phyloP scores from a whole-genome alignment of 1,140 invertebrate genomes.

The Cryptotermes secundus region DNA sequence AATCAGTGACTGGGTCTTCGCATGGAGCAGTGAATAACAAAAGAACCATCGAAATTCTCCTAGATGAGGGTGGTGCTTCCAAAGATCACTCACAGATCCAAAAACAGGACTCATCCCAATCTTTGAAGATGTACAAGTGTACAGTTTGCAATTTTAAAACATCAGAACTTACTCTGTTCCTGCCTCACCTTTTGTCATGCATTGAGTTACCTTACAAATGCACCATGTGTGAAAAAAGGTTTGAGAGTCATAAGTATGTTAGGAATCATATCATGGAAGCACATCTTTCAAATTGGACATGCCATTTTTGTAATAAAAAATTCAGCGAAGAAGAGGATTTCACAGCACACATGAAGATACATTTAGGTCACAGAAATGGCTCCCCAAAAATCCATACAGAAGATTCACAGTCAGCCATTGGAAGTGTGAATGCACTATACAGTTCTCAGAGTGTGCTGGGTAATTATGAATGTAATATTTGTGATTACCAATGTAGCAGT shows the following conservation, averaged over 20 bases:
- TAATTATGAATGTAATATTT: slow-evolving; percentile 31
- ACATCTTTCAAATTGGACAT: slow-evolving; percentile 32
- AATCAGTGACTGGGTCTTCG: background rate
- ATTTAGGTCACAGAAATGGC: background rate
- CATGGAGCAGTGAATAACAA: background rate
- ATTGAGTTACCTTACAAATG: slow-evolving; percentile 15
- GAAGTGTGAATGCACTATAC: background rate
- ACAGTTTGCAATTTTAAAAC: slow-evolving; percentile 22
- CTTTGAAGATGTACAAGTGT: slow-evolving; percentile 2
- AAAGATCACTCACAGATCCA: background rate
- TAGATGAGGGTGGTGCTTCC: background rate
- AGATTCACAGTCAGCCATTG: background rate
- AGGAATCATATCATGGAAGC: slow-evolving; percentile 30
- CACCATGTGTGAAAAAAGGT: slow-evolving; percentile 28
- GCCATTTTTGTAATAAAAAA: slow-evolving; percentile 29
- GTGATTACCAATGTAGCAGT: slow-evolving; percentile 18
- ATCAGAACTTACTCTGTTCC: background rate
- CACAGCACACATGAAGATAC: slow-evolving; percentile 26
- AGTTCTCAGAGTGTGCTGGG: background rate
- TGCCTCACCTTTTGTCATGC: background rate
- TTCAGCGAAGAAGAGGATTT: slow-evolving; percentile 33
- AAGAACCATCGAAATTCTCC: slow-evolving; percentile 1
- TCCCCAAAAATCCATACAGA: background rate
- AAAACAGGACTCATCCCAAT: background rate
- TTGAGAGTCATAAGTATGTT: slow-evolving; percentile 24